These are phyloP conservation scores for Artemia sinica DNA, from an alignment of 2,888 invertebrate genomes.

Conservation along the genomic window DNA sequence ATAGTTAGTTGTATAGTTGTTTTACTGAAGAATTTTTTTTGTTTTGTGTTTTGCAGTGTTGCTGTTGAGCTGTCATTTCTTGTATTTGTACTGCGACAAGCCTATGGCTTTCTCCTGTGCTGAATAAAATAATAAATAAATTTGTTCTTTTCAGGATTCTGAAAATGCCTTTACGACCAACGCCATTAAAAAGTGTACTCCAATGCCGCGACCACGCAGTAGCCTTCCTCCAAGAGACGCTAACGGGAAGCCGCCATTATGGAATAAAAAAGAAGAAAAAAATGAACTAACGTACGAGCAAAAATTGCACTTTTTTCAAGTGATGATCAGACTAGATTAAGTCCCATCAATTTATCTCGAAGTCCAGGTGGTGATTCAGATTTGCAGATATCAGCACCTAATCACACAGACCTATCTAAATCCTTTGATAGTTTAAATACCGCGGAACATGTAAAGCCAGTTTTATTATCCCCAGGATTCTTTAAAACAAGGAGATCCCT, in stretches of 20 bases:
- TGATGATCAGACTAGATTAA: slow-evolving; percentile 29
- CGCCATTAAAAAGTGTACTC: slow-evolving; percentile 19
- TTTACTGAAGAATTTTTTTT: no score
- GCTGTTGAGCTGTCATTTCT: no score
- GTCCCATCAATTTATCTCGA: neutral
- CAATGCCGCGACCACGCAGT: slow-evolving; percentile 20
- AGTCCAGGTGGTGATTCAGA: neutral
- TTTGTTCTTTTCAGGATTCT: slow-evolving; percentile 16
- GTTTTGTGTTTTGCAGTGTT: no score
- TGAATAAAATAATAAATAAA: no score
- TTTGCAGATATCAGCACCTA: neutral
- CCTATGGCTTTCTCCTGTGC: no score
- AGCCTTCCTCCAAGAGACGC: slow-evolving; percentile 20
- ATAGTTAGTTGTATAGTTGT: no score
- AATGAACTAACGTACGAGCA: slow-evolving; percentile 64
- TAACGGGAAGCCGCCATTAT: slow-evolving; percentile 16
- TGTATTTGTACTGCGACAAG: no score
- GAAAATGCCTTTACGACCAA: slow-evolving; percentile 20
- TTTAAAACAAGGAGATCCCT: slow-evolving; percentile 25
- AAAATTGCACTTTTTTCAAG: slow-evolving; percentile 72
- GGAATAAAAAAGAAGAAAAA: slow-evolving; percentile 44
- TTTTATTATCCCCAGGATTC: slow-evolving; percentile 8
- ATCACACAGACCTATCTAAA: slow-evolving; percentile 9
- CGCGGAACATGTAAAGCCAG: neutral
- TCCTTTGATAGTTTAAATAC: slow-evolving; percentile 19